Evolutionary conservation across 2,888 invertebrate species (phyloP).

Genomic region (Eucera pruinosa): DNA sequence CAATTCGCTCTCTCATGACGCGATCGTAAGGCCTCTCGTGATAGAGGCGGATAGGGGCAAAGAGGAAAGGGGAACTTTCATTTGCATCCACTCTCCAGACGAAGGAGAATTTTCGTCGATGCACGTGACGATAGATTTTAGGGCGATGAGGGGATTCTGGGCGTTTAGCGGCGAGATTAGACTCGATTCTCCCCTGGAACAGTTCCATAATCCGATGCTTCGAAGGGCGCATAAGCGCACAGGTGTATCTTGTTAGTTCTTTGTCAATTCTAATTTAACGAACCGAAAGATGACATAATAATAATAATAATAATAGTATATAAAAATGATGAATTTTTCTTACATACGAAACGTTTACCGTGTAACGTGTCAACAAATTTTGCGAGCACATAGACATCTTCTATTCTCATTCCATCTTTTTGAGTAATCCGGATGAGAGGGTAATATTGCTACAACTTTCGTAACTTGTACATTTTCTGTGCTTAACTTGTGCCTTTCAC

Average conservation of each 20-base stretch:
- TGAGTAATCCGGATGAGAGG: too few relatives aligned
- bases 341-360: too few relatives aligned
- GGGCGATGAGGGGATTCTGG: slow-evolving; percentile 31
- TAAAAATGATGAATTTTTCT: too few relatives aligned
- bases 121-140: slow-evolving; percentile 44
- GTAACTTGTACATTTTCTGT: too few relatives aligned
- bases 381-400: too few relatives aligned
- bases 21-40: slow-evolving; percentile 26
- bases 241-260: not conserved
- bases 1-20: slow-evolving; percentile 68
- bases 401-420: too few relatives aligned
- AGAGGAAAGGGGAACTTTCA: not conserved
- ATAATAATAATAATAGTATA: too few relatives aligned
- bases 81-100: slow-evolving; percentile 11
- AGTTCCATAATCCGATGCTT: slow-evolving; percentile 1
- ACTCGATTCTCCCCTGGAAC: slow-evolving; percentile 37
- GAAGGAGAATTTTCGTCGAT: slow-evolving; percentile 11
- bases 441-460: too few relatives aligned
- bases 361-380: too few relatives aligned
- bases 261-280: not conserved
- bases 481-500: too few relatives aligned
- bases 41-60: slow-evolving; percentile 37
- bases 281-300: too few relatives aligned
- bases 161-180: slow-evolving; percentile 72
- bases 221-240: not conserved